These are phyloP conservation scores for Campodea augens DNA, from an alignment of 1,140 invertebrate species.

Conservation along the genomic window DNA sequence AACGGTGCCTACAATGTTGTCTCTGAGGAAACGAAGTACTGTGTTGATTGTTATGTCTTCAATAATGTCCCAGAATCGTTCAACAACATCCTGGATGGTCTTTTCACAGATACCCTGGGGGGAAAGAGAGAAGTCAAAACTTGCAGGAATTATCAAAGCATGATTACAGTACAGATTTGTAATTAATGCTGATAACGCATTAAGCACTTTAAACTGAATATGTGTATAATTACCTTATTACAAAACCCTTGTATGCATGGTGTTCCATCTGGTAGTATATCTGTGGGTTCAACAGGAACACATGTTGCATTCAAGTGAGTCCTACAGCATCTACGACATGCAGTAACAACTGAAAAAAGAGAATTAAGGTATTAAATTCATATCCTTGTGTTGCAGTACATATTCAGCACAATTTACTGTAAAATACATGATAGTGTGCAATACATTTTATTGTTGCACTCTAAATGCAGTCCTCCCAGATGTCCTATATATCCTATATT, in stretches of 20 bases:
- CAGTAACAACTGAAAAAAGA: constrained; percentile 44
- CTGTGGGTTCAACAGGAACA: constrained; percentile 64
- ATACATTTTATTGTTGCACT: no score
- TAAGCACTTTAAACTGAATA: no score
- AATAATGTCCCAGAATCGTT: constrained; percentile 90
- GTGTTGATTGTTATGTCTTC: constrained; percentile 90
- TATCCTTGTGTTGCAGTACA: no score
- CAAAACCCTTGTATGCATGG: constrained; percentile 92
- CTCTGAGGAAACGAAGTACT: constrained; percentile 62
- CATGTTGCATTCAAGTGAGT: constrained; percentile 79
- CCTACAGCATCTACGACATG: constrained; percentile 76
- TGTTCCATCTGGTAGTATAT: constrained; percentile 77
- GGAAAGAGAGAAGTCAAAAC: constrained; percentile 11
- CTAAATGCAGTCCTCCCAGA: no score
- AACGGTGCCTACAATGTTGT: constrained; percentile 78
- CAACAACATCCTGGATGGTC: constrained; percentile 84
- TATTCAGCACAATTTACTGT: no score
- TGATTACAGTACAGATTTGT: no score
- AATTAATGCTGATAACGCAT: no score
- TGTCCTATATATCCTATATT: no score
- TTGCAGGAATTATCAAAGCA: constrained; percentile 7
- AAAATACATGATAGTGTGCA: no score
- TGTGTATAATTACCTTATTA: constrained; percentile 48
- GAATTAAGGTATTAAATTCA: no score
- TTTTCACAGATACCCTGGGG: constrained; percentile 76